Evolutionary conservation across 2,113 vertebrate genomes (phyloP), one percentile per base, ranked within the genome.

Genomic region (Pachypanchax playfairii): DNA sequence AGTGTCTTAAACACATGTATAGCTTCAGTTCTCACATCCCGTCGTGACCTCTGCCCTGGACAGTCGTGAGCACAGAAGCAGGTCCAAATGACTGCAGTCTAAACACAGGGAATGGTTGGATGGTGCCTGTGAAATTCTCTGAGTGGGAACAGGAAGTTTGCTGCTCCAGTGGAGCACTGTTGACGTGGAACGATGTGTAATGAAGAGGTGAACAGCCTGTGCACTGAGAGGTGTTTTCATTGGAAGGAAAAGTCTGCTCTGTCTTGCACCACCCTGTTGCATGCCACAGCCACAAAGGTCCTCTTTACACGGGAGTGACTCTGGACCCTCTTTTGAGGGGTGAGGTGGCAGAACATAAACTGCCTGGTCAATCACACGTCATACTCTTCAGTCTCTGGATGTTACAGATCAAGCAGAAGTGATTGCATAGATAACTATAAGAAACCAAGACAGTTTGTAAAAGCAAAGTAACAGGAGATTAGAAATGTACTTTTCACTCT

Each of bases 251-350:
- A 65, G 66, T 77, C 48, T 15, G 36, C 31, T 58, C 69, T 17
- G 56, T 63, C 70, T 84, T 86, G 79, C 84, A 85, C 79, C 82
- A 69, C 75, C 66, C 70, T 79, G 83, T 74, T 49, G 80, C 84
- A 89, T 88, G 82, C 82, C 79, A 73, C 64, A 73, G 60, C 73
- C 83, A 90, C 87, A 83, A 86, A 70, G 75, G 72, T 57, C 67
- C 75, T 79, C 77, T 87, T 83, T 79, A 79, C 67, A 80, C 35
- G 21, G 43, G 41, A 61, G 51, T 44, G 68, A 80, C 57, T 81
- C 49, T 49, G 55, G 73, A 68, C 49, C 64, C 58, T 51, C 49
- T 24, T 18, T 61, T 54, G 62, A 62, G 58, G 74, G 41, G 65
- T 52, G 56, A 66, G 62, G 66, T 52, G 11, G 53, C 63, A 35